phyloP scores from a whole-genome alignment of 1,140 invertebrate species.

The Drosophila sechellia region DNA sequence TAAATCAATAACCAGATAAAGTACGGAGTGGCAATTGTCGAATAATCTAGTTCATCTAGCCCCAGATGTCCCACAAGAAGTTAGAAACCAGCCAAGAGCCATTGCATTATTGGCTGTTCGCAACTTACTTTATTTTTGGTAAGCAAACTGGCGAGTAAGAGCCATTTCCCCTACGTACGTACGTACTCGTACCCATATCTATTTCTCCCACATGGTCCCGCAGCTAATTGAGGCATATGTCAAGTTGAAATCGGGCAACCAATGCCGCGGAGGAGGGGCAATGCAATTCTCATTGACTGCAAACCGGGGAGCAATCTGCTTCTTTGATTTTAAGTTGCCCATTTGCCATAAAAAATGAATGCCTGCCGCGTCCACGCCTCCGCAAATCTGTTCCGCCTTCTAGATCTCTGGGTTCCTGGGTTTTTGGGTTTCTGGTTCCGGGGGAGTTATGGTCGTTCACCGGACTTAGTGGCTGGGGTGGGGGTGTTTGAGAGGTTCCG shows the following conservation, averaged over 20 bases:
- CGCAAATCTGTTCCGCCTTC: too few relatives aligned
- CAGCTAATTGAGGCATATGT: slow-evolving; percentile 69
- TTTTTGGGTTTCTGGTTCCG: not conserved
- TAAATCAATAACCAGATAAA: too few relatives aligned
- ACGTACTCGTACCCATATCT: not conserved
- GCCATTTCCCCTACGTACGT: slow-evolving; percentile 5
- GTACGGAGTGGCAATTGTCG: too few relatives aligned
- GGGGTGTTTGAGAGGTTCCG: not conserved
- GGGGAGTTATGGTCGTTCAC: not conserved
- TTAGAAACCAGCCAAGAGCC: not conserved
- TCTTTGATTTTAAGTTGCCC: slow-evolving; percentile 38
- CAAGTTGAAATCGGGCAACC: slow-evolving; percentile 24
- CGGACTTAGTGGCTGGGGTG: slow-evolving; percentile 16
- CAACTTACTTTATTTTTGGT: not conserved
- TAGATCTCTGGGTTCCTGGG: too few relatives aligned
- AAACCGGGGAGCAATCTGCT: slow-evolving; percentile 51
- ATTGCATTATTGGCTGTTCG: not conserved
- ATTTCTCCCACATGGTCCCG: slow-evolving; percentile 16
- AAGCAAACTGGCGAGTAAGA: not conserved
- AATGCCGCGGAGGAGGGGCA: slow-evolving; percentile 4
- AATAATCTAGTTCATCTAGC: too few relatives aligned
- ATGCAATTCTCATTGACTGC: slow-evolving; percentile 57
- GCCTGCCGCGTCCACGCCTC: not conserved
- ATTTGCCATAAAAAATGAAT: slow-evolving; percentile 37
- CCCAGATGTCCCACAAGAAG: not conserved